Evolutionary conservation across 2,113 vertebrate species (phyloP), one percentile per base, ranked within the genome.

Genomic region (Castor canadensis): DNA sequence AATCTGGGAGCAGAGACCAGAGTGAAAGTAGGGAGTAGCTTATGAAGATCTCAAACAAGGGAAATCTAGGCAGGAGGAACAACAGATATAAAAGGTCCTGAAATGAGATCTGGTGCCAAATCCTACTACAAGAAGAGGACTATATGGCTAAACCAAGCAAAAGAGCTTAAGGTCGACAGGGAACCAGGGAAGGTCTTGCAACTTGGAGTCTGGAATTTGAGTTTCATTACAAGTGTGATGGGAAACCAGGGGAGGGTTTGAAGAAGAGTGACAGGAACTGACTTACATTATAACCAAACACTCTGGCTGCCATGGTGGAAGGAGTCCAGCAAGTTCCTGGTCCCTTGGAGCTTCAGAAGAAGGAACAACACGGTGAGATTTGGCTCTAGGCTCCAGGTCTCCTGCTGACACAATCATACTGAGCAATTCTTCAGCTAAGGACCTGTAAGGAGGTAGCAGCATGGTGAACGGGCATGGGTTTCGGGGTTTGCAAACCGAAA

Each of bases 291-390:
- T 47, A 52, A 77, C 30, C 45, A 76, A 54, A 45, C 24, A 54
- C 6, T 85, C 35, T 71, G n/a, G 52, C 24, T 52, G 24, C 76
- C 17, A 5, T 32, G n/a, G 43, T 40, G 49, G 49, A 67, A 76
- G 22, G 17, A 85, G 80, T 47, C 79, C 5, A 22, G n/a, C 35
- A 66, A n/a, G 54, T 15, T 47, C 60, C 35, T 72, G 79, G 20
- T 76, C 38, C 62, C 22, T 0, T 43, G 49, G 40, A 40, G 58
- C 67, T 87, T n/a, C 40, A 9, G 75, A 43, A 58, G 73, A 40
- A 12, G 12, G 19, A 5, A 10, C 0, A 2, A 40, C 10, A 43
- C 4, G 3, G 1, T 24, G 62, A 13, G 28, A 62, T 45, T 47
- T 22, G 7, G 13, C 24, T 45, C 40, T 69, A 6, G 58, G 40